These are phyloP conservation scores for Setipinna tenuifilis DNA, from an alignment of 2,797 vertebrate species.

Conservation along the genomic window DNA sequence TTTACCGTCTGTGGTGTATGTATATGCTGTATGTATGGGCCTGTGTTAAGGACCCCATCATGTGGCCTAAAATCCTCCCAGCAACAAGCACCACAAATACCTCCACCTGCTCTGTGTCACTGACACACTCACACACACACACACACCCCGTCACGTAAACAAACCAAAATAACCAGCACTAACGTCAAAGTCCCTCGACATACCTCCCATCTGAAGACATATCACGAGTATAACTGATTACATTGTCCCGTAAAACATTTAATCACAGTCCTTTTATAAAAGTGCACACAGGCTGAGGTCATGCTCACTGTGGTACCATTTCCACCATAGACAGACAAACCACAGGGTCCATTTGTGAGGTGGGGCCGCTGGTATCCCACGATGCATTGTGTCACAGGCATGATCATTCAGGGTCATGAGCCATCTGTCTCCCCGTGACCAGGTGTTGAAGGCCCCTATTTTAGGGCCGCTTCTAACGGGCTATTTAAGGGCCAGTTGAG, in stretches of 20 bases:
- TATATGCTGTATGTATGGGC: not conserved
- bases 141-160: constrained; percentile 25
- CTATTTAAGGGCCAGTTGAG: not conserved
- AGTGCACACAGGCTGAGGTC: not conserved
- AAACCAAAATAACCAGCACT: constrained; percentile 18
- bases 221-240: not conserved
- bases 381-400: constrained; percentile 42
- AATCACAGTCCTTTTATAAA: not conserved
- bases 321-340: not conserved
- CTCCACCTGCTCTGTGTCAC: constrained; percentile 55
- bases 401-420: constrained; percentile 53
- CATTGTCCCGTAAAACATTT: not conserved
- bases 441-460: constrained; percentile 64
- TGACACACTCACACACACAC: constrained; percentile 23
- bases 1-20: not conserved
- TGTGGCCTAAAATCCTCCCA: constrained; percentile 23
- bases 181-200: not conserved
- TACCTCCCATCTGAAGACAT: not conserved
- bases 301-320: not conserved
- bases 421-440: constrained; percentile 69
- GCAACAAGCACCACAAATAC: constrained; percentile 61
- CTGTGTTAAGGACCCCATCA: not conserved
- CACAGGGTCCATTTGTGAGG: not conserved
- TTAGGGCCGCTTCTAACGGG: constrained; percentile 52
- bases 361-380: constrained; percentile 29